A percentile compares a stretch with the other conserved stretches of the same genome.
phyloP scores from a whole-genome alignment of 1,140 invertebrate genomes.

The Diuraphis noxia region DNA sequence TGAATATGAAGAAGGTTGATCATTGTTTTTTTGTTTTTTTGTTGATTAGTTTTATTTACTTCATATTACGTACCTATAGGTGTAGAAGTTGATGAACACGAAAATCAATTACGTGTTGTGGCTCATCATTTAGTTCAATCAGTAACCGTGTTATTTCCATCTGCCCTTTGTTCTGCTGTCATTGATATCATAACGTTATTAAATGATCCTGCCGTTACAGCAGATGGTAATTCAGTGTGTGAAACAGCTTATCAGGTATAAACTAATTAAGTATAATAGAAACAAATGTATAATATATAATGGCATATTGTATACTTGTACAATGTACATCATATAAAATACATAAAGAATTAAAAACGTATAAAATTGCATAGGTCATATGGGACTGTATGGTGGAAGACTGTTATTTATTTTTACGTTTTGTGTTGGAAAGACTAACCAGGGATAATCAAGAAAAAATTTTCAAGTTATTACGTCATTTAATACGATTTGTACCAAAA shows the following conservation, averaged over 20 bases:
- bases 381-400: conserved; percentile 99
- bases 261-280: not conserved
- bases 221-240: conserved; percentile 89
- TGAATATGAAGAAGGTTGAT: conserved; percentile 81
- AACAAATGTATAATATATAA: conserved; percentile 19
- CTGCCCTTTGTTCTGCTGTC: conserved; percentile 91
- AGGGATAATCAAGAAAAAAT: conserved; percentile 93
- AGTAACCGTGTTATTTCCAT: conserved; percentile 94
- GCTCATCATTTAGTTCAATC: conserved; percentile 81
- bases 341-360: not conserved
- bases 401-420: conserved; percentile 91
- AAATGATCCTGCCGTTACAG: conserved; percentile 93
- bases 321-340: not conserved
- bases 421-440: conserved; percentile 94
- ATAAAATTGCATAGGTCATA: conserved; percentile 72
- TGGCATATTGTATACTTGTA: not conserved
- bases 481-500: conserved; percentile 90
- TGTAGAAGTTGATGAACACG: conserved; percentile 31
- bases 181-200: conserved; percentile 92
- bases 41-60: not conserved
- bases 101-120: conserved; percentile 64
- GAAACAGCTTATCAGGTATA: conserved; percentile 83
- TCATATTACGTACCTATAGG: not conserved
- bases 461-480: conserved; percentile 88
- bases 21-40: no score